These are phyloP conservation scores for Mongoloraphidia duomilia DNA, from an alignment of 2,888 invertebrate genomes.

Conservation along the genomic window DNA sequence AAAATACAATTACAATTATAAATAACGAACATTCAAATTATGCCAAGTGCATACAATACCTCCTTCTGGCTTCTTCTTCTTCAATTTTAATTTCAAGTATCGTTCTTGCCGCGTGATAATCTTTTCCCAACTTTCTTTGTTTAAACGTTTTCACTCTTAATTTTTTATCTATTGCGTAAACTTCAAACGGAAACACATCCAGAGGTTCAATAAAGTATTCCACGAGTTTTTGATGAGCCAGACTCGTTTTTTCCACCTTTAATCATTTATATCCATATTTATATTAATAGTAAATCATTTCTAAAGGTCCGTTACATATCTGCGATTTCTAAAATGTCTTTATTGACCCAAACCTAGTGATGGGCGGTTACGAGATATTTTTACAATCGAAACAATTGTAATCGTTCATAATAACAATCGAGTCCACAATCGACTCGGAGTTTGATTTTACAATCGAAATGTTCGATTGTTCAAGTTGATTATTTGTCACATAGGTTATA, in stretches of 20 bases:
- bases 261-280: not conserved
- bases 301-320: conserved; percentile 29
- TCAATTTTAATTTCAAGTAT: conserved; percentile 43
- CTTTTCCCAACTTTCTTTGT: conserved; percentile 43
- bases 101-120: conserved; percentile 38
- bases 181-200: conserved; percentile 45
- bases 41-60: conserved; percentile 34
- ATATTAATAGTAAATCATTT: not conserved
- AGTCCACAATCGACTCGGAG: no score
- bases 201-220: conserved; percentile 51
- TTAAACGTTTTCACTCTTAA: conserved; percentile 42
- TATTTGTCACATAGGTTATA: no score
- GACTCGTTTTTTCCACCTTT: conserved; percentile 2
- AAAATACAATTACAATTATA: no score
- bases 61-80: conserved; percentile 38
- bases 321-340: conserved; percentile 41
- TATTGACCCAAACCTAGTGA: no score
- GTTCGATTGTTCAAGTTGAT: no score
- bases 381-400: no score
- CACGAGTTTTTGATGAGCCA: conserved; percentile 41
- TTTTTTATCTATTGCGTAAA: conserved; percentile 38
- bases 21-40: no score
- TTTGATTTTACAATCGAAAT: no score
- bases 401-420: no score
- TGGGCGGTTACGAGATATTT: no score